Base-by-base conservation (phyloP, 2,888 invertebrate genomes). In the Eristalis pertinax region DNA sequence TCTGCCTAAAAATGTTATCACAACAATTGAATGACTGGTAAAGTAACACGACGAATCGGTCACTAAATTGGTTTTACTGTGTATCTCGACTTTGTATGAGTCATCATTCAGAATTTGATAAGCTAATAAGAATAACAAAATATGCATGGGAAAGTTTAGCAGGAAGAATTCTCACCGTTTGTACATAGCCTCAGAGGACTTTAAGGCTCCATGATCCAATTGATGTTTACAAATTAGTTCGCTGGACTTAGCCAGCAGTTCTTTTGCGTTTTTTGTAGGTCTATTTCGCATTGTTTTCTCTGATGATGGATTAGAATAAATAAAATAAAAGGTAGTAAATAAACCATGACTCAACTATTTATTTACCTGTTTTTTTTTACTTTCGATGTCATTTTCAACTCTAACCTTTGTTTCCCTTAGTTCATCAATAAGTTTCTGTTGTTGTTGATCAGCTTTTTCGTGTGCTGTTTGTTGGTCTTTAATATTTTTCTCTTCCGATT, bases 171-270 rank as follows among this genome's bases (percentile, higher is more conserved):
- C 84, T 79, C 76, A 93, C 91, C 89, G 92, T 69, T 92, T 93
- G 80, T 92, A 93, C 90, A 93, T 92, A 19, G 91, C 90, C 76
- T 93, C 93, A 0, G 93, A 91, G 0, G 93, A 92, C 65, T 91
- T 92, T 1, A 91, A 89, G 2, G 92, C 91, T 7, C 92, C 92
- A 60, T 91, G 89, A 65, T 92, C 94, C 91, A 96, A 95, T 93
- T 96, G 96, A 22, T 96, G 92, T 90, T 96, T 95, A 79, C 96
- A 95, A 7, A 97, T 95, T 83, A 94, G 94, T n/a, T 94, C 93
- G 79, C 95, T 95, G 29, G 95, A 93, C 89, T 95, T 94, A 2
- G 94, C 91, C 15, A 97, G 91, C 11, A 95, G 94, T 62, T 95
- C 95, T 22, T 93, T 84, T 94, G 94, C 43, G 94, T 92, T 89